Evolutionary conservation across 2,888 invertebrate species (phyloP), one percentile per base, ranked within the genome.

Genomic region (Mechanitis messenoides): DNA sequence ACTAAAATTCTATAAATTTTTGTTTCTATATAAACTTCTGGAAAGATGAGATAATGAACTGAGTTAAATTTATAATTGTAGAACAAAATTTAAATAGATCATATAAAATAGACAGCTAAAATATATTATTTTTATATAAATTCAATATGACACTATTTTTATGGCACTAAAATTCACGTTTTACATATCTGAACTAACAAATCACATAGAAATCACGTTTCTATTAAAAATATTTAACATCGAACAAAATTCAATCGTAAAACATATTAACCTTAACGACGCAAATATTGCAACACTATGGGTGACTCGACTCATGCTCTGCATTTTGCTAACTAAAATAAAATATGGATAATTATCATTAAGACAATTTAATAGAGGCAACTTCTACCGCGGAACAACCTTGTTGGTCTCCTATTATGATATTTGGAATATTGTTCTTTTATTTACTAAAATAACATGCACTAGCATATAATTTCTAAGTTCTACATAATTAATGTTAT

Each of bases 251-350:
- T 50, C 11, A 56, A 55, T 38, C 57, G 58, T 35, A 28, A 53
- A 20, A 56, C 55, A 61, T 60, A 64, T 64, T 59, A 61, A 88
- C 89, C 88, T 87, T 71, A 87, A 74, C 74, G 79, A 75, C 68
- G 78, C 78, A 73, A 87, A 74, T 72, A 83, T 74, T 73, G 77
- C 82, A 70, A 73, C 73, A 73, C 68, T 71, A 75, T 78, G 76
- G 74, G 80, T 88, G 88, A 86, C 88, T 83, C 78, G 66, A 76
- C 87, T 79, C 84, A 80, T 80, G 86, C 85, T 80, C 83, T 73
- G 77, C 88, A 88, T 87, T 81, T 76, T 87, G 72, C 66, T 70
- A 80, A 89, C 89, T 89, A 86, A 86, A 73, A 71, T 75, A 73
- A 75, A 67, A 64, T 72, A 77, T 73, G 70, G 70, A 75, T 50